phyloP scores from a whole-genome alignment of 1,140 invertebrate species.

The Watersipora subatra region DNA sequence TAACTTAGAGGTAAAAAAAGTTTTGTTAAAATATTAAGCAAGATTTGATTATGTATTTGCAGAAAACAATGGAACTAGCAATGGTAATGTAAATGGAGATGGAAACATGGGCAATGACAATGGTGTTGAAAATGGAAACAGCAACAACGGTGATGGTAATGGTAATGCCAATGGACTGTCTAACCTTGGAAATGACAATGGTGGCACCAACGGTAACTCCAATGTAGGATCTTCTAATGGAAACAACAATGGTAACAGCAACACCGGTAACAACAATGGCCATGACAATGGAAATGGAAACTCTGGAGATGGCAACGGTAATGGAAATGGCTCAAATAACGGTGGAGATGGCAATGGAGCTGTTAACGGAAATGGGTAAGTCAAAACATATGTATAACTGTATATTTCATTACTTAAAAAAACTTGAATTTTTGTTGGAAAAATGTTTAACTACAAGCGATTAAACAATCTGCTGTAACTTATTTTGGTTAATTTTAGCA shows the following conservation, averaged over 20 bases:
- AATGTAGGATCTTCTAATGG: background rate
- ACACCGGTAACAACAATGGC: background rate
- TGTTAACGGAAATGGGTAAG: background rate
- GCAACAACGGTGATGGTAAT: background rate
- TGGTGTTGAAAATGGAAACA: background rate
- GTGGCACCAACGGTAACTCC: background rate
- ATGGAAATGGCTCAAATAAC: background rate
- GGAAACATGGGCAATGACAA: background rate
- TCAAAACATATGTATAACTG: no score
- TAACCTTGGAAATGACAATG: background rate
- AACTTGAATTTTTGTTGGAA: no score
- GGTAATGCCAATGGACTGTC: background rate
- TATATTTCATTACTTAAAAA: no score
- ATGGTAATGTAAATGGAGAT: background rate
- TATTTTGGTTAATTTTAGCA: background rate
- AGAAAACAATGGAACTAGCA: background rate
- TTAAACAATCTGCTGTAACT: no score
- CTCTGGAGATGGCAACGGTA: background rate
- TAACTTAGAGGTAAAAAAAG: no score
- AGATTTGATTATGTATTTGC: no score
- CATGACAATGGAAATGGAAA: background rate
- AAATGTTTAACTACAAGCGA: no score
- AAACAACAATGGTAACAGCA: background rate
- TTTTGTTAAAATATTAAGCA: no score
- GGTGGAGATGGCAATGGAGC: background rate